Conservation (phyloP, 2,888 invertebrate genomes). For the Heteromyza rotundicornis region DNA sequence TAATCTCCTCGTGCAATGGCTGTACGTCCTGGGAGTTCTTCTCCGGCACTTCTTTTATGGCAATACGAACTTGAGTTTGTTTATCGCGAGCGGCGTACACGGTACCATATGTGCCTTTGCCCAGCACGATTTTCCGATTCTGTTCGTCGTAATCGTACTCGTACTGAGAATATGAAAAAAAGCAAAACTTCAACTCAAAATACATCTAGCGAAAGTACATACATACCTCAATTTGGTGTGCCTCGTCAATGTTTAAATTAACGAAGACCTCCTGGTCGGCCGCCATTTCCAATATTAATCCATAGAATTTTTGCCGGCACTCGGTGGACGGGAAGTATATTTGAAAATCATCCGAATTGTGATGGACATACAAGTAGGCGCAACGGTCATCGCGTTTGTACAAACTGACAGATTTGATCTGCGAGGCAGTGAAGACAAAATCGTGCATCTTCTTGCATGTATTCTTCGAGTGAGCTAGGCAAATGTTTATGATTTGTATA, state of each 20-base stretch:
- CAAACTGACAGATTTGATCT: constrained; percentile 70
- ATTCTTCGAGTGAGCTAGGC: constrained; percentile 77
- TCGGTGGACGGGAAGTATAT: constrained; percentile 93
- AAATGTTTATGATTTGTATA: constrained; percentile 86
- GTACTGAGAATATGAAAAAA: constrained; percentile 66
- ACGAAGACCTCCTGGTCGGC: constrained; percentile 82
- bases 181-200: neutral
- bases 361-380: constrained; percentile 94
- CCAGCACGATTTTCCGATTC: constrained; percentile 83
- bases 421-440: constrained; percentile 89
- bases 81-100: constrained; percentile 94
- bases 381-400: constrained; percentile 97
- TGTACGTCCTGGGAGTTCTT: constrained; percentile 95
- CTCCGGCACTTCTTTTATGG: constrained; percentile 98
- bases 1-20: constrained; percentile 97
- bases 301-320: constrained; percentile 83
- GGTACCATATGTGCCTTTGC: constrained; percentile 94
- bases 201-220: neutral
- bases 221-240: constrained; percentile 73
- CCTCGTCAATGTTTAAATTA: constrained; percentile 76
- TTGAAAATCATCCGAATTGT: constrained; percentile 98
- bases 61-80: constrained; percentile 92
- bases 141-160: constrained; percentile 96
- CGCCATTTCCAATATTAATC: constrained; percentile 84
- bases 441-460: constrained; percentile 87